phyloP scores from a whole-genome alignment of 2,888 invertebrate species.

The Cephus pulcher region DNA sequence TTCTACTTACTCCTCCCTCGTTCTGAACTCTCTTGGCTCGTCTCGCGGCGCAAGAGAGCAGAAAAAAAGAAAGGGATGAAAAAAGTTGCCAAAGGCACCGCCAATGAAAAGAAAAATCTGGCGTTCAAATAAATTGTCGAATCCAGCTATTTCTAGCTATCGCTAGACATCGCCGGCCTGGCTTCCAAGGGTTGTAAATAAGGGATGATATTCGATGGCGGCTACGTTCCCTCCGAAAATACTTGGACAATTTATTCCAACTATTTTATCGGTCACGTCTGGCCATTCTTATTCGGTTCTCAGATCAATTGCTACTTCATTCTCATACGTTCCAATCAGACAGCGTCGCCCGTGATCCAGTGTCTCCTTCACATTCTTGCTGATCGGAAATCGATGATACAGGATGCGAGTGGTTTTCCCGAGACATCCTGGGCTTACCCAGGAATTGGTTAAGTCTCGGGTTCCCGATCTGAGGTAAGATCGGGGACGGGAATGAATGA shows the following conservation, averaged over 20 bases:
- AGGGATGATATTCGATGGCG: background rate
- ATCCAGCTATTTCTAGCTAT: background rate
- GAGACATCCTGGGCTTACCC: background rate
- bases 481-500: background rate
- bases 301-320: background rate
- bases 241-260: background rate
- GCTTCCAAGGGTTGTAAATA: background rate
- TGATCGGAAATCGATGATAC: background rate
- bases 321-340: background rate
- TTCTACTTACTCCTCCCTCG: background rate
- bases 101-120: background rate
- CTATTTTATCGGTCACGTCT: background rate
- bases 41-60: background rate
- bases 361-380: background rate
- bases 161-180: background rate
- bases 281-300: background rate
- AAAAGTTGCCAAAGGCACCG: background rate
- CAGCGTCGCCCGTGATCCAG: background rate
- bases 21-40: background rate
- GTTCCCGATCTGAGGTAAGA: background rate
- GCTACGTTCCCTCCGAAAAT: background rate
- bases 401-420: background rate
- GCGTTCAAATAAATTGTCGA: background rate
- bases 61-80: background rate
- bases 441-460: background rate